Conservation (phyloP, 1,140 invertebrate species). For the Drosophila eugracilis region DNA sequence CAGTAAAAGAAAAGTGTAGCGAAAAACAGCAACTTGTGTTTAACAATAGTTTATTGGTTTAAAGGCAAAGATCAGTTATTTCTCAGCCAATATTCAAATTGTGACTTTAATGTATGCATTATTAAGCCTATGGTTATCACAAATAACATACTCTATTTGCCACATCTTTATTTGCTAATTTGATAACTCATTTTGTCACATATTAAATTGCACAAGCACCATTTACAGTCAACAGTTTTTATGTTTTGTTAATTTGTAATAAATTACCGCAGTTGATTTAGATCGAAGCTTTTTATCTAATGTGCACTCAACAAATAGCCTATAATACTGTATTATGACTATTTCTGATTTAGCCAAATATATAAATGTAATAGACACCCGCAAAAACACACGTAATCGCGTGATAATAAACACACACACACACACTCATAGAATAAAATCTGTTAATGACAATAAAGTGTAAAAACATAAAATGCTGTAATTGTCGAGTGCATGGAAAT, state of each 20-base stretch:
- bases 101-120: background rate
- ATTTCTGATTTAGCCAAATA: conserved; percentile 37
- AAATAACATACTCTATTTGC: background rate
- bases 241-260: conserved; percentile 39
- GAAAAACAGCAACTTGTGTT: no score
- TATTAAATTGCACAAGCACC: conserved; percentile 12
- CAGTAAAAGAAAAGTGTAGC: background rate
- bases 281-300: conserved; percentile 47
- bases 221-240: conserved; percentile 11
- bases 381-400: conserved; percentile 32
- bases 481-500: conserved; percentile 50
- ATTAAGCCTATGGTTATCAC: background rate
- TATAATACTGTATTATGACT: conserved; percentile 28
- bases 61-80: no score
- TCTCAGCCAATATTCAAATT: background rate
- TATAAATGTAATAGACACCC: conserved; percentile 18
- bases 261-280: conserved; percentile 35
- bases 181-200: conserved; percentile 5
- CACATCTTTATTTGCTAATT: conserved; percentile 11
- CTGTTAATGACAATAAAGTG: conserved; percentile 64
- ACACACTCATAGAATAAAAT: conserved; percentile 25
- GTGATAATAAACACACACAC: conserved; percentile 12
- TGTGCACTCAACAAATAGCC: conserved; percentile 38
- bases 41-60: no score
- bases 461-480: conserved; percentile 58